Evolutionary conservation across 92 coral and sea anemone genomes (phyloP), one percentile per base, ranked within the genome.

Genomic region (Palythoa grandiflora): DNA sequence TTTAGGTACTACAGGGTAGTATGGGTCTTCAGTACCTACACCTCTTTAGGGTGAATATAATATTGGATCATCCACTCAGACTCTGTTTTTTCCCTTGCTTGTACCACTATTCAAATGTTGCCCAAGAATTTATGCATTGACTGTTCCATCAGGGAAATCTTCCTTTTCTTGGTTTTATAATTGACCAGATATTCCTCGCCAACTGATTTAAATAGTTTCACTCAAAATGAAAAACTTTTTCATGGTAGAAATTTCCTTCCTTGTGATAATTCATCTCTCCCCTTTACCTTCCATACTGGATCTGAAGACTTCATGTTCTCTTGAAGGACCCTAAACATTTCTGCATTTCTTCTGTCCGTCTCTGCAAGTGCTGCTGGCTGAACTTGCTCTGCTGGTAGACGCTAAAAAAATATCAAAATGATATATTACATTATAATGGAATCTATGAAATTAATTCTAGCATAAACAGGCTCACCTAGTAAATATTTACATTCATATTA

Each of bases 271-370:
- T 88, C 92, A 55, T 83, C 88, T 68, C 92, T 76, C 40, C 92
- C 92, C 61, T 91, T 84, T 10, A 91, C 94, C 75, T 89, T 90
- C 94, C 94, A 91, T 4, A 91, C 72, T 40, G 94, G 94, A 21
- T 73, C 88, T 17, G 90, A 77, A 2, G 88, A 84, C 2, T 88
- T 91, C 83, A 91, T 91, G 79, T 91, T 91, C 20, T 91, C 94
- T 59, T 88, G 85, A 14, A 91, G 52, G 10, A 91, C 92, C 68
- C 73, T 78, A 77, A 91, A 89, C 81, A 91, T 81, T 72, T 91
- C 92, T 12, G 89, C 90, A 88, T 91, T 91, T 71, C 94, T 71
- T 52, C 92, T 89, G 47, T 91, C 92, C 35, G 89, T 80, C 51
- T 86, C 92, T 17, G 84, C 92, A 44, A 91, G 72, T 37, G 83